Conservation (phyloP, 2,113 vertebrate species). For the Labrus mixtus region DNA sequence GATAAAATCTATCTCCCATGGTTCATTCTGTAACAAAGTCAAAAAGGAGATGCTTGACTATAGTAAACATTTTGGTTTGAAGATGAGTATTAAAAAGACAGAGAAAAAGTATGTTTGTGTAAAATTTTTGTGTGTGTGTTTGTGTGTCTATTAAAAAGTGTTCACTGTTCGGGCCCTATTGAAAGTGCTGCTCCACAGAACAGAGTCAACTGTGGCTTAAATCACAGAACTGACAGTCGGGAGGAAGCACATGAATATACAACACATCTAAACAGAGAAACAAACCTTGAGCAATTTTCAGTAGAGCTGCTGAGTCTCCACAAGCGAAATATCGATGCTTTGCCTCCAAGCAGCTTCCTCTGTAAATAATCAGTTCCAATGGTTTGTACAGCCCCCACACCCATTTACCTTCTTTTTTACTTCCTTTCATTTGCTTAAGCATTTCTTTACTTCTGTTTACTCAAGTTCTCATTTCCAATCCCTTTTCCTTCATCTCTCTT, state of each 20-base stretch:
- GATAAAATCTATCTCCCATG: no score
- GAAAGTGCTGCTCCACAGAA: conserved; percentile 6
- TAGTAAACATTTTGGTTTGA: no score
- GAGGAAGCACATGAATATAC: conserved; percentile 5
- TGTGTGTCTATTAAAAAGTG: neutral
- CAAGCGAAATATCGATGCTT: conserved; percentile 45
- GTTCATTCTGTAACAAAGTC: no score
- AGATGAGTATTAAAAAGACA: no score
- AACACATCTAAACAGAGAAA: conserved; percentile 33
- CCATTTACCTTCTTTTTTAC: neutral
- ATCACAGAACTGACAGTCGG: conserved; percentile 1
- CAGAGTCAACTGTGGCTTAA: conserved; percentile 2
- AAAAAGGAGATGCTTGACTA: no score
- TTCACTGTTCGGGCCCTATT: neutral
- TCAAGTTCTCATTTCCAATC: neutral
- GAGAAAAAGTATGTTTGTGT: no score
- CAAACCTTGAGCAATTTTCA: conserved; percentile 21
- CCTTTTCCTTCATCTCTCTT: neutral
- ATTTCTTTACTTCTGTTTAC: conserved; percentile 3
- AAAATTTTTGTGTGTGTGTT: neutral
- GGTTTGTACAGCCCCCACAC: neutral
- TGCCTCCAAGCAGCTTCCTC: conserved; percentile 9
- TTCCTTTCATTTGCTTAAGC: neutral
- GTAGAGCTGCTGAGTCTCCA: neutral
- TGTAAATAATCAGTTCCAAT: neutral